These are phyloP conservation scores for Xyliphius kryptos DNA, from an alignment of 2,113 vertebrate species.

Conservation along the genomic window DNA sequence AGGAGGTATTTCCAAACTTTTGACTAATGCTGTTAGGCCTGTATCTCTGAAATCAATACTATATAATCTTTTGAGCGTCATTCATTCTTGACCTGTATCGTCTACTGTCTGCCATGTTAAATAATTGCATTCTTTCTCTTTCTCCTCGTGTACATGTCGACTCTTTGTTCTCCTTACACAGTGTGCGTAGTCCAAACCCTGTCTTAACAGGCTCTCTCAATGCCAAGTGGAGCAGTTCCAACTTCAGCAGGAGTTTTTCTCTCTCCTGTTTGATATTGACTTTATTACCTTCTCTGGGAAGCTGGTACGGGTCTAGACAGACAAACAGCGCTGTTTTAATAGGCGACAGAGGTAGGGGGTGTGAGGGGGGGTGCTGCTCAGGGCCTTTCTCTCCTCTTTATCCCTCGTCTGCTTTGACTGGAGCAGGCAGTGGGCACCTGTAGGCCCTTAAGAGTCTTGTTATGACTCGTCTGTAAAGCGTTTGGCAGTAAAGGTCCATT, in stretches of 20 bases:
- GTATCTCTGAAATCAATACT: too few species aligned
- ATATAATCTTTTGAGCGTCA: too few species aligned
- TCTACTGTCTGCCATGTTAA: too few species aligned
- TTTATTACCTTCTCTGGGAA: slow-evolving; percentile 61
- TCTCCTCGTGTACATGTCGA: slow-evolving; percentile 33
- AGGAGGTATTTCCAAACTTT: too few species aligned
- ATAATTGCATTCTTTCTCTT: neutral
- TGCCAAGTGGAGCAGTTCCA: slow-evolving; percentile 66
- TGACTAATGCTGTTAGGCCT: too few species aligned
- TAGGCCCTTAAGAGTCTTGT: slow-evolving; percentile 37
- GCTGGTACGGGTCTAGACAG: slow-evolving; percentile 54
- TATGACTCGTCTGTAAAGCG: slow-evolving; percentile 24
- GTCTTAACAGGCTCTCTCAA: slow-evolving; percentile 49
- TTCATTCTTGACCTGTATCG: too few species aligned
- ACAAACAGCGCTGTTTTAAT: slow-evolving; percentile 53
- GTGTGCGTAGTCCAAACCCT: slow-evolving; percentile 59
- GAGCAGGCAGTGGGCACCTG: slow-evolving; percentile 40
- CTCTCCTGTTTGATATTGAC: slow-evolving; percentile 68
- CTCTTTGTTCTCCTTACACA: slow-evolving; percentile 54
- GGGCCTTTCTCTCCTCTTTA: slow-evolving; percentile 31
- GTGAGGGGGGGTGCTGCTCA: slow-evolving; percentile 40
- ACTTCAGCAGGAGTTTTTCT: slow-evolving; percentile 62
- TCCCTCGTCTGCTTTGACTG: slow-evolving; percentile 33
- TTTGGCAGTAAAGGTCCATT: slow-evolving; percentile 16
- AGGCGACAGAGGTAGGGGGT: slow-evolving; percentile 34